phyloP scores from a whole-genome alignment of 2,888 invertebrate species.

The Cosmia trapezina region DNA sequence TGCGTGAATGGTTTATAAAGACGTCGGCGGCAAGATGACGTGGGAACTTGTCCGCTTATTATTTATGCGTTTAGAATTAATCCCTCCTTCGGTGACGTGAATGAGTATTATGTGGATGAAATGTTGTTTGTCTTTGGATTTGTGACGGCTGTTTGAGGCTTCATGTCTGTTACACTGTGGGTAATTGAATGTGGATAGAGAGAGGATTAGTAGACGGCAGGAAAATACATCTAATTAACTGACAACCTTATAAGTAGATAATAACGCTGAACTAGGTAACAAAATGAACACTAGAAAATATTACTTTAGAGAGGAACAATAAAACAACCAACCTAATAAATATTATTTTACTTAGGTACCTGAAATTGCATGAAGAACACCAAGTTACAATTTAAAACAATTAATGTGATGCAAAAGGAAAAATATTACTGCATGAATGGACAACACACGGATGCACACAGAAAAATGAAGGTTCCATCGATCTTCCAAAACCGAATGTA shows the following conservation, averaged over 20 bases:
- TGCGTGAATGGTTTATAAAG: constrained; percentile 85
- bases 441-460: neutral
- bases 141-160: constrained; percentile 37
- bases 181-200: constrained; percentile 26
- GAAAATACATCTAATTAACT: neutral
- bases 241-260: neutral
- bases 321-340: no score
- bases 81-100: constrained; percentile 63
- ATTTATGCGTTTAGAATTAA: constrained; percentile 76
- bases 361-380: no score
- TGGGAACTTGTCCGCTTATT: constrained; percentile 81
- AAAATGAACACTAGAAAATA: no score
- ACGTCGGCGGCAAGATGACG: constrained; percentile 84
- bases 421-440: no score
- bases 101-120: constrained; percentile 59
- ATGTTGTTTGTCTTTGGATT: constrained; percentile 52
- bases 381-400: neutral
- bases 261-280: rapidly evolving
- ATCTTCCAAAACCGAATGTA: constrained; percentile 32
- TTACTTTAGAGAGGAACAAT: no score
- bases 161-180: constrained; percentile 28
- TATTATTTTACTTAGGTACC: no score
- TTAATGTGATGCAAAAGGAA: no score
- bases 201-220: constrained; percentile 3
- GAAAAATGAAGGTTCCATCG: neutral